These are phyloP conservation scores for Periphyllus acericola DNA, from an alignment of 2,888 invertebrate genomes.

Conservation along the genomic window DNA sequence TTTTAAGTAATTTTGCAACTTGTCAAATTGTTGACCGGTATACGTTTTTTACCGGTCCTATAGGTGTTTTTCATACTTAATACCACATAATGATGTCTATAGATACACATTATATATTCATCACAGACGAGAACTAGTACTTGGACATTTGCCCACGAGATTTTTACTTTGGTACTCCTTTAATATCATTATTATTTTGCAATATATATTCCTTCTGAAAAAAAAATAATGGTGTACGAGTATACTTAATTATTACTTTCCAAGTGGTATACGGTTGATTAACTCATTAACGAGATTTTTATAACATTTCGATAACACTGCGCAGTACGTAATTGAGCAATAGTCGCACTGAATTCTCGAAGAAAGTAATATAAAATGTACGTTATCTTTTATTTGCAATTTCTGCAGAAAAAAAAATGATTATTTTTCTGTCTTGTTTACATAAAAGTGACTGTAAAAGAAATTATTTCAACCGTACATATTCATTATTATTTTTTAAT, in stretches of 20 bases:
- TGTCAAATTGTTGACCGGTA: not conserved
- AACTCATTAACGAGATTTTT: too few relatives aligned
- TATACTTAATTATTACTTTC: constrained; percentile 1
- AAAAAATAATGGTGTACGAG: too few relatives aligned
- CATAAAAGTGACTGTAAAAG: too few relatives aligned
- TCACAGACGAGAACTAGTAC: not conserved
- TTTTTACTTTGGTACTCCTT: not conserved
- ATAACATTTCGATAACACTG: not conserved
- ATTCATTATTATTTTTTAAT: too few relatives aligned
- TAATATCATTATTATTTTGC: not conserved
- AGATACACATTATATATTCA: not conserved
- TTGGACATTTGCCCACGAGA: constrained; percentile 16
- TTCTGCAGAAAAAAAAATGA: not conserved
- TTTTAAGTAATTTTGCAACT: constrained; percentile 8
- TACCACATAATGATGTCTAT: not conserved
- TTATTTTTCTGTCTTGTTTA: too few relatives aligned
- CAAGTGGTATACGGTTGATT: too few relatives aligned
- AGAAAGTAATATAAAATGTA: too few relatives aligned
- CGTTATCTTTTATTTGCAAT: not conserved
- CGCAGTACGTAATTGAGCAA: not conserved
- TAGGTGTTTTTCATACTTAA: constrained; percentile 8
- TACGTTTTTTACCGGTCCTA: not conserved
- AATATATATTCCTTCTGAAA: not conserved
- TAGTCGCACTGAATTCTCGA: not conserved
- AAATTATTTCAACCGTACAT: too few relatives aligned